A percentile compares a stretch with the other conserved stretches of the same genome.
Evolutionary conservation across 2,797 vertebrate genomes (phyloP).

Genomic region (Syngnathus acus): DNA sequence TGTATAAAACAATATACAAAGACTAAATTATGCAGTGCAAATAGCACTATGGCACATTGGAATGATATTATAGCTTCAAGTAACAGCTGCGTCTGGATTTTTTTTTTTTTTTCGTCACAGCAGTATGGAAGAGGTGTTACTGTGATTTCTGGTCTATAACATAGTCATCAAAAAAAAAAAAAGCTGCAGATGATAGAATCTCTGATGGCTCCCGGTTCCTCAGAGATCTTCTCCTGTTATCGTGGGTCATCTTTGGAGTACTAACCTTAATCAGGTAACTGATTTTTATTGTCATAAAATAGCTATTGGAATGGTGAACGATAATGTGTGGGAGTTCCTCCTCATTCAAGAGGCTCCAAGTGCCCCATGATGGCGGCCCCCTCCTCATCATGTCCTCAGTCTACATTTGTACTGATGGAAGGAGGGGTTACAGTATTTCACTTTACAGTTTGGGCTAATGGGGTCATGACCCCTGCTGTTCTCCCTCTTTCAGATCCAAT

Average conservation of each 20-base stretch:
- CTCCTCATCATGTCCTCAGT: not conserved
- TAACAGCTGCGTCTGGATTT: no score
- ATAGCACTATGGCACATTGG: no score
- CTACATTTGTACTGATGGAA: not conserved
- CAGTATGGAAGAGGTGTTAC: no score
- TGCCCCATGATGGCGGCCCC: slow-evolving; percentile 14
- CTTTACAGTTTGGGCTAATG: not conserved
- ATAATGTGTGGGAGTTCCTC: not conserved
- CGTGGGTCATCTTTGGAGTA: slow-evolving; percentile 41
- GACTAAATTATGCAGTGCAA: no score
- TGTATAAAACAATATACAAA: no score
- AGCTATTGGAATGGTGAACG: slow-evolving; percentile 15
- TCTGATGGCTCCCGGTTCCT: slow-evolving; percentile 24
- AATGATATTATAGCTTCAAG: no score
- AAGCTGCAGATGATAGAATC: not conserved
- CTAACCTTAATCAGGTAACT: slow-evolving; percentile 38
- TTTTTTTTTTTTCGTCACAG: no score
- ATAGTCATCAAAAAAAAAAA: not conserved
- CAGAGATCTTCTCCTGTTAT: slow-evolving; percentile 30
- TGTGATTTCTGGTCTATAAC: no score
- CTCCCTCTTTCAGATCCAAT: not conserved
- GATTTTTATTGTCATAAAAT: slow-evolving; percentile 50
- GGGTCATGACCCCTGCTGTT: not conserved
- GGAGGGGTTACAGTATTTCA: not conserved
- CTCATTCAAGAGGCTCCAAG: not conserved